Evolutionary conservation across 1,140 invertebrate genomes (phyloP).

Genomic region (Scaptomyza hsui): DNA sequence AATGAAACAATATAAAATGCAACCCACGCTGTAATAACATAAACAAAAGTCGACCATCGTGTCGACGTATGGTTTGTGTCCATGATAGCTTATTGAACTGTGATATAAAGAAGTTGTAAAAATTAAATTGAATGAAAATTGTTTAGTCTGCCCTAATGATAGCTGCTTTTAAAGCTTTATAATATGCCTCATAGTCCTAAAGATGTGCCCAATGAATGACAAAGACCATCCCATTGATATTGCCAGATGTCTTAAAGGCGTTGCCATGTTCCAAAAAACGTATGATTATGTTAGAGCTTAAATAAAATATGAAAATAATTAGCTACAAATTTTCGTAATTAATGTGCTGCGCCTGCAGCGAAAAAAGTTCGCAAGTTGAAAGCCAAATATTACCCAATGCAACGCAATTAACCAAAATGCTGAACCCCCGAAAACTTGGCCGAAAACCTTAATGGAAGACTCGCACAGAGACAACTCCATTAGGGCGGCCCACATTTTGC

Average conservation of each 20-base stretch:
- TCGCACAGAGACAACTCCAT: constrained; percentile 65
- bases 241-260: not conserved
- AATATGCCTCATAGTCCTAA: constrained; percentile 2
- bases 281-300: constrained; percentile 32
- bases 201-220: constrained; percentile 23
- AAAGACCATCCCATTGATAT: constrained; percentile 21
- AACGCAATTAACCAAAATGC: constrained; percentile 28
- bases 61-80: no score
- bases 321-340: constrained; percentile 48
- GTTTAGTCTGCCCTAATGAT: not conserved
- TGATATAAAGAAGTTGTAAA: no score
- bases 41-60: no score
- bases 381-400: constrained; percentile 31
- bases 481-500: constrained; percentile 72
- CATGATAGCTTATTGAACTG: no score
- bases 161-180: constrained; percentile 12
- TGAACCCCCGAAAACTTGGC: constrained; percentile 3
- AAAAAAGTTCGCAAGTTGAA: constrained; percentile 3
- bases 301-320: constrained; percentile 66
- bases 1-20: no score
- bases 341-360: constrained; percentile 53
- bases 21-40: no score
- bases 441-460: not conserved
- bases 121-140: no score
- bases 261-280: constrained; percentile 1